Base-by-base conservation (phyloP, 2,888 invertebrate genomes). In the Sialis lutaria region DNA sequence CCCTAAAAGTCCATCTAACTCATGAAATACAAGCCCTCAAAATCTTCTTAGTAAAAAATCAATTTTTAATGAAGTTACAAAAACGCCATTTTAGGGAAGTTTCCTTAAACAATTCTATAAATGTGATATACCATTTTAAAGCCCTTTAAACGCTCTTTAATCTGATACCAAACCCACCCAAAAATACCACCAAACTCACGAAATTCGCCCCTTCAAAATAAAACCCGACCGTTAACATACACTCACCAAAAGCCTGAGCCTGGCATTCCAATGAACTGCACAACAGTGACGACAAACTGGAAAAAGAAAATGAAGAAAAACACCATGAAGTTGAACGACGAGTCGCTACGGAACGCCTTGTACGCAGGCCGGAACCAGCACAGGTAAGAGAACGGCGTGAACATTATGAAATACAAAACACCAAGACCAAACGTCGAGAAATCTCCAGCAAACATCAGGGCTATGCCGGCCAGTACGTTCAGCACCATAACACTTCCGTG, bases 291-390 rank as follows among this genome's bases (percentile, higher is more conserved):
- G 49, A 95, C 71, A 60, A 87, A 83, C 80, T 96, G 95, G 67
- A 93, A 87, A 71, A 93, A 87, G 70, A 96, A 96, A 58, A 98
- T 87, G 65, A 98, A 93, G 77, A 98, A 98, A 73, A 93, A 98
- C 47, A 96, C 89, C 90, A 98, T 97, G 64, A 98, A 98, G 69
- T 96, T 98, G 75, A 98, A 93, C 4, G 97, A 97, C 56, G 95
- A 96, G 70, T 98, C 98, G 62, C 87, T 91, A 61, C 96, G 83
- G 74, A 98, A 97, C 52, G 97, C 98, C 71, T 97, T 97, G 72
- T 99, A 99, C 50, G 95, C 87, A 42, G 98, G 97, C 63, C 98
- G 77, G 71, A 92, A 99, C 98, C 98, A 99, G 67, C 97, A 97
- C 35, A 98, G 68, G 65, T 96, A 99, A 47, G 97, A 95, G 68